Percentiles rank a stretch among this genome's conserved stretches.
Conservation (phyloP, 2,888 invertebrate species). For the Helicoverpa assulta region DNA sequence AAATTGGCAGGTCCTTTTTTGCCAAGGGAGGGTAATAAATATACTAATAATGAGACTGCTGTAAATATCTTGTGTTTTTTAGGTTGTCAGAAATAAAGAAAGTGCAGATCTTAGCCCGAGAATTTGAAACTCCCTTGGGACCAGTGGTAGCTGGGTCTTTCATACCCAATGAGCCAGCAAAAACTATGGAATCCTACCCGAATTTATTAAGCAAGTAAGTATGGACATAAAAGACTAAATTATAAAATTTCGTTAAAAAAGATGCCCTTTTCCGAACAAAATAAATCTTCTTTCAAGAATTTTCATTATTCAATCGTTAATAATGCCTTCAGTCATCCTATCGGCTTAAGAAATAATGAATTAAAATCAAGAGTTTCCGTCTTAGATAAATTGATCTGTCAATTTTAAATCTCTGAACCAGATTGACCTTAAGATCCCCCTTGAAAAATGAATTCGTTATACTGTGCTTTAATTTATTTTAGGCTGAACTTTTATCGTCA, state of each 20-base stretch:
- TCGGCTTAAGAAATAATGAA: constrained; percentile 47
- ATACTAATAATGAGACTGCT: too few species aligned
- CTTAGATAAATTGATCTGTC: constrained; percentile 55
- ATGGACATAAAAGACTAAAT: background rate
- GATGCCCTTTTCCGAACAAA: constrained; percentile 1
- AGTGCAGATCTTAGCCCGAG: constrained; percentile 91
- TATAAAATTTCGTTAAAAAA: background rate
- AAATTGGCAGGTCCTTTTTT: too few species aligned
- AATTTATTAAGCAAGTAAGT: constrained; percentile 94
- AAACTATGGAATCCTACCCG: constrained; percentile 93
- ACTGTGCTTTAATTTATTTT: background rate
- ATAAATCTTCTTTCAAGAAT: background rate
- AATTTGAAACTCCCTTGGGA: constrained; percentile 96
- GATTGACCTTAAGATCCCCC: constrained; percentile 49
- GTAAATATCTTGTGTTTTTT: constrained; percentile 29
- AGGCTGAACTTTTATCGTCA: background rate
- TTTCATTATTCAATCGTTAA: constrained; percentile 25
- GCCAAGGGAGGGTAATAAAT: too few species aligned
- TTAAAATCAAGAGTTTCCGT: constrained; percentile 44
- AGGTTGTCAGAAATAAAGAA: constrained; percentile 93
- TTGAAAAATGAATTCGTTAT: constrained; percentile 45
- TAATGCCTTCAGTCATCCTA: constrained; percentile 15
- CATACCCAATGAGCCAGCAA: constrained; percentile 94
- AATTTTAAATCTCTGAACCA: constrained; percentile 37
- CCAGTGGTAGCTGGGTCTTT: constrained; percentile 96